Conservation (phyloP, 2,888 invertebrate genomes). For the Rhynchonema sp. region DNA sequence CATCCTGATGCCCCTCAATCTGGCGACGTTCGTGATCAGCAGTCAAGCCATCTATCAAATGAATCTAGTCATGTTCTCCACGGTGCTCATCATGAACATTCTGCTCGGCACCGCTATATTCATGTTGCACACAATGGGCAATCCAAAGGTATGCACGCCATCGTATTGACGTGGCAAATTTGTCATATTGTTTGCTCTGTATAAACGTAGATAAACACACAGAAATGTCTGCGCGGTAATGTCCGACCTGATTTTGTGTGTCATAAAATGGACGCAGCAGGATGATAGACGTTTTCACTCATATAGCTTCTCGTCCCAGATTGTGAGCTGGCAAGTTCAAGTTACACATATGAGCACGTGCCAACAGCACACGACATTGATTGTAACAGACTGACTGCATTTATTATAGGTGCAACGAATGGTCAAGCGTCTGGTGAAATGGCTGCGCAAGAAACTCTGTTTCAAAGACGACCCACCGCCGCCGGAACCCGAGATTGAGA, state of each 20-base stretch:
- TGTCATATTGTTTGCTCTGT: no score
- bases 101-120: background rate
- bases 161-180: background rate
- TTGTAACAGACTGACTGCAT: no score
- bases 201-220: no score
- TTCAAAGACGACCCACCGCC: no score
- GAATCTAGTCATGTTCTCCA: background rate
- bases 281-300: no score
- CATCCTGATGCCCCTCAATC: background rate
- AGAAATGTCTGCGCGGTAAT: background rate
- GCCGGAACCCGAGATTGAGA: no score
- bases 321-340: no score
- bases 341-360: background rate
- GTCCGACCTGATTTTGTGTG: background rate
- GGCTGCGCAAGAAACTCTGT: no score
- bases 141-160: background rate
- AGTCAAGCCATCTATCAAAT: background rate
- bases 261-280: no score
- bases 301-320: no score
- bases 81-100: background rate
- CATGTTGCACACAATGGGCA: background rate
- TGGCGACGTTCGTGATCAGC: background rate
- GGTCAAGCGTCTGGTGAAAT: background rate
- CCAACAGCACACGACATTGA: no score
- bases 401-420: background rate